Conservation (phyloP, 2,797 vertebrate genomes). For the Danio aesculapii region DNA sequence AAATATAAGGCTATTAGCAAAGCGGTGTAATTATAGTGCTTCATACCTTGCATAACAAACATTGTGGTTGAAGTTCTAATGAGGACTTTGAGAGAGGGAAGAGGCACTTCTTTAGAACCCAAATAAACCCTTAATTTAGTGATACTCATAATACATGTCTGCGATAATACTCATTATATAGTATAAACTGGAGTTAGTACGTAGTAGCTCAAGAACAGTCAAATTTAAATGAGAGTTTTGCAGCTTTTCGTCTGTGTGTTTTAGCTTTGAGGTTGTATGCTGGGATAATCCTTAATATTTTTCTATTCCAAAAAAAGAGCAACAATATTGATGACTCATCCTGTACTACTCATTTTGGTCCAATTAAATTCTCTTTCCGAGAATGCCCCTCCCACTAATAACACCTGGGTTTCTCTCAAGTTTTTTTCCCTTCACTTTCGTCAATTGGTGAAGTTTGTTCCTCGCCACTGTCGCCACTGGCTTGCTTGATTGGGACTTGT, state of each 20-base stretch:
- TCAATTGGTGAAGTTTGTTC: too few relatives aligned
- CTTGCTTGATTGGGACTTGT: too few relatives aligned
- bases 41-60: constrained; percentile 50
- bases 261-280: not conserved
- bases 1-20: constrained; percentile 51
- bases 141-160: constrained; percentile 13
- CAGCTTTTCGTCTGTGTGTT: not conserved
- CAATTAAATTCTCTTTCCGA: not conserved
- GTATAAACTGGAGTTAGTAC: not conserved
- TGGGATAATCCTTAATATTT: not conserved
- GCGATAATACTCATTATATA: constrained; percentile 1
- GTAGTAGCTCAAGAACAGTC: not conserved
- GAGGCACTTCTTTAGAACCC: constrained; percentile 17
- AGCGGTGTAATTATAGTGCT: constrained; percentile 47
- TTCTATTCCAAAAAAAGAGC: not conserved
- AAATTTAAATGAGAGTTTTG: not conserved
- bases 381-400: too few relatives aligned
- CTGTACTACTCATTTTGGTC: not conserved
- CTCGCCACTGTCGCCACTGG: too few relatives aligned
- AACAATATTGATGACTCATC: constrained; percentile 18
- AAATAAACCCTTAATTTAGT: constrained; percentile 28
- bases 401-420: too few relatives aligned
- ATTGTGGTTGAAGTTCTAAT: constrained; percentile 43
- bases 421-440: too few relatives aligned
- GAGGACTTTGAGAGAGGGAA: constrained; percentile 39